A percentile compares a stretch with the other conserved stretches of the same genome.
Evolutionary conservation across 2,888 invertebrate species (phyloP).

Genomic region (Cryptosula pallasiana): DNA sequence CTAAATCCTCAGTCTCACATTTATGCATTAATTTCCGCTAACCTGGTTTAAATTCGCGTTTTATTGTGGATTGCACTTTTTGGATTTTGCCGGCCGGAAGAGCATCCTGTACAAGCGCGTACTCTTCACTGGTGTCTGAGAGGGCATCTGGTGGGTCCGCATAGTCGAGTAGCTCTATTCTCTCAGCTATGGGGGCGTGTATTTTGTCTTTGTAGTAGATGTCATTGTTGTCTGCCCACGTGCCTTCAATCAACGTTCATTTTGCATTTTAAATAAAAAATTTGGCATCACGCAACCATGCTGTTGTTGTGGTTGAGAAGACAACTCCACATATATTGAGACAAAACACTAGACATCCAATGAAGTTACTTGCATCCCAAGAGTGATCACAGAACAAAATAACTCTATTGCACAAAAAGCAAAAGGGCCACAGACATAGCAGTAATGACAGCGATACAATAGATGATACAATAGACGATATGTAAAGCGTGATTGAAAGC

Average conservation of each 20-base stretch:
- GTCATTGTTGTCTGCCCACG: constrained; percentile 20
- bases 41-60: constrained; percentile 15
- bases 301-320: no score
- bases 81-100: constrained; percentile 52
- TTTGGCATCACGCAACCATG: no score
- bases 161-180: constrained; percentile 63
- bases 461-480: no score
- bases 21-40: not conserved
- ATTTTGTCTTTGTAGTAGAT: constrained; percentile 35
- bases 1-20: not conserved
- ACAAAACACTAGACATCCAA: no score
- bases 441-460: no score
- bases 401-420: no score
- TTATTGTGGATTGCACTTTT: constrained; percentile 40
- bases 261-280: no score
- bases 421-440: no score
- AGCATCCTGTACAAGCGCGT: constrained; percentile 65
- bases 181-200: constrained; percentile 70
- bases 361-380: no score
- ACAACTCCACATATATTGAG: no score
- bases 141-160: constrained; percentile 57
- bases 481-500: no score
- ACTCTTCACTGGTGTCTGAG: constrained; percentile 59
- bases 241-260: not conserved
- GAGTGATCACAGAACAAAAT: no score